These are phyloP conservation scores for Cynopterus sphinx DNA, from an alignment of 2,797 vertebrate species.

Conservation along the genomic window DNA sequence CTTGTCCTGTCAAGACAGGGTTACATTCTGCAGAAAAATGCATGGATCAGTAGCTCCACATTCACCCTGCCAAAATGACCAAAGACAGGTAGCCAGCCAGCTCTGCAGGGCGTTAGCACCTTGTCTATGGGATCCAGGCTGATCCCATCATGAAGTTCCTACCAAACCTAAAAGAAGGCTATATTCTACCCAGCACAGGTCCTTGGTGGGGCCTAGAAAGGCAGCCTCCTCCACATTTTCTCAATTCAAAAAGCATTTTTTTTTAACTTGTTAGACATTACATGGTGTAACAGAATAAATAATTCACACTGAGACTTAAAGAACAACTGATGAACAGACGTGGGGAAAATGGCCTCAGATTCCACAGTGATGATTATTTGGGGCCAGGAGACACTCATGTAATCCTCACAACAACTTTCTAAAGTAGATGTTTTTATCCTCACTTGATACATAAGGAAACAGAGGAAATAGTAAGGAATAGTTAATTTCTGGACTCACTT, in stretches of 20 bases:
- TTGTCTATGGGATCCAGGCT: background rate
- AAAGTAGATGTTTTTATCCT: background rate
- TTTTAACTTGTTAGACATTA: background rate
- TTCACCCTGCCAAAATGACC: background rate
- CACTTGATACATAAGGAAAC: background rate
- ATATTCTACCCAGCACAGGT: background rate
- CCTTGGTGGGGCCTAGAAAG: background rate
- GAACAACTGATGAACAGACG: background rate
- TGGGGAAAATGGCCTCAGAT: background rate
- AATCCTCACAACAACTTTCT: background rate
- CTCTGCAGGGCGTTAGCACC: background rate
- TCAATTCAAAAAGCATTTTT: slow-evolving; percentile 43
- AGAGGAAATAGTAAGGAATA: background rate
- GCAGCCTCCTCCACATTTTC: background rate
- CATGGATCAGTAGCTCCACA: background rate
- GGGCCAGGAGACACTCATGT: background rate
- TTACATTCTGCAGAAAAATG: background rate
- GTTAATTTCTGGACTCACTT: background rate
- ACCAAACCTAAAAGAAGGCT: background rate
- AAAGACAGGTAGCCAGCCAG: background rate
- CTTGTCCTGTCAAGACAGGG: background rate
- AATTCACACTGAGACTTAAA: background rate
- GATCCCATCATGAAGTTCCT: background rate
- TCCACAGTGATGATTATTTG: background rate
- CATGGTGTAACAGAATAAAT: background rate